These are phyloP conservation scores for Eulemur rubriventer DNA, from an alignment of 2,797 vertebrate species.

Conservation along the genomic window DNA sequence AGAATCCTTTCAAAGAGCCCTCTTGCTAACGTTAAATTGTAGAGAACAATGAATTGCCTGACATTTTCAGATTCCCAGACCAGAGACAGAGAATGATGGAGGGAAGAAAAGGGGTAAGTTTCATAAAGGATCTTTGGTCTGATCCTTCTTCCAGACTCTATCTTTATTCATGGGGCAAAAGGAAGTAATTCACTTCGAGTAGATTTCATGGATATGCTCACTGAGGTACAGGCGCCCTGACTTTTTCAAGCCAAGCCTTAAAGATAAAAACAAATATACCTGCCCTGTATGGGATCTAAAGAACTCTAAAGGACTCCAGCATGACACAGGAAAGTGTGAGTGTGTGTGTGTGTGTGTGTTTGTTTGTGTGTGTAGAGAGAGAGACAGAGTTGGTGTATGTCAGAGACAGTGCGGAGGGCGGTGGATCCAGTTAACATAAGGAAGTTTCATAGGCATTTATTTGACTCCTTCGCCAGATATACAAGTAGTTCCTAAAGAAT, in stretches of 20 bases:
- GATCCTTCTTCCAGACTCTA: neutral
- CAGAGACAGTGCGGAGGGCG: neutral
- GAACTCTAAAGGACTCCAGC: neutral
- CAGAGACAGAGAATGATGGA: constrained; percentile 26
- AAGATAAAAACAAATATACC: neutral
- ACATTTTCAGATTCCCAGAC: constrained; percentile 62
- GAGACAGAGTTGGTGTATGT: neutral
- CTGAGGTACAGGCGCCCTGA: neutral
- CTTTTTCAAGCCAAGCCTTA: neutral
- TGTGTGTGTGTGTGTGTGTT: neutral
- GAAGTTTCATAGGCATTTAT: constrained; percentile 25
- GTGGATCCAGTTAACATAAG: neutral
- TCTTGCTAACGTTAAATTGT: constrained; percentile 39
- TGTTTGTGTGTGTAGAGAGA: neutral
- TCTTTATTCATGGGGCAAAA: constrained; percentile 49
- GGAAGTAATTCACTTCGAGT: neutral
- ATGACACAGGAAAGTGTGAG: neutral
- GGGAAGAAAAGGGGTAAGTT: neutral
- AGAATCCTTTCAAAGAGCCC: constrained; percentile 53
- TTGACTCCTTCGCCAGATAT: neutral
- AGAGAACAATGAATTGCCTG: constrained; percentile 44
- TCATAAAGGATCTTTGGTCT: constrained; percentile 19
- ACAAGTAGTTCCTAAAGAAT: neutral
- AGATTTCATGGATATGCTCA: neutral
- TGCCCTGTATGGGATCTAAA: neutral